Base-by-base conservation (phyloP, 37 sponge, comb jelly and placozoan species). In the Aplysina aerophoba region DNA sequence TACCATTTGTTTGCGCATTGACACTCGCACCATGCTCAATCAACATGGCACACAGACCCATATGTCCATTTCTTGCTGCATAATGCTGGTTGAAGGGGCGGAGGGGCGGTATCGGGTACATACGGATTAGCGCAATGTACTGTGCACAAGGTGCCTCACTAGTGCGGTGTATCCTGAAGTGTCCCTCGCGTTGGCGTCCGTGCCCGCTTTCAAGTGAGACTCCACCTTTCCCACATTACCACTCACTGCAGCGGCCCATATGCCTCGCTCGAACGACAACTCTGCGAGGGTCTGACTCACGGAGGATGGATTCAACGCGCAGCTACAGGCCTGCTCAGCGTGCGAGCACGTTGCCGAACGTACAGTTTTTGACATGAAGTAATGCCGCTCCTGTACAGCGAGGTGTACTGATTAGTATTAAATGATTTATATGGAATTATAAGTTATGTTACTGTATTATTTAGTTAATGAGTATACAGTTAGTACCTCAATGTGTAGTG, bases 261-360 rank as follows among this genome's bases (percentile, higher is more conserved):
- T 95, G 30, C 97, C 96, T 40, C 96, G 79, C 65, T 92, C 91
- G 79, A 97, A 95, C 55, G 90, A 90, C 63, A 96, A 57, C 50
- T 96, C 97, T 79, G 83, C 33, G 22, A 93, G 35, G n/a, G 88
- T 74, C 56, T 93, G 94, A 39, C 80, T 31, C 16, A 58, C 50
- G 3, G 65, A 84, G 63, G 84, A 54, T 19, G 67, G 36, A 21
- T 59, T 69, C 15, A 83, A 58, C 13, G 59, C 82, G 86, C 90
- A 91, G 21, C 61, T 33, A 30, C 88, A 87, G 28, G 0, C 19
- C 37, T 74, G 77, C 27, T 20, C 79, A 20, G 39, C 20, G 27
- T 79, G 50, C 50, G 8, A 8, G 8, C 50, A 44, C 6, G 8
- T 11, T 3, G 50, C 8, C 50, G 6, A 8, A 44, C 50, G 6